Evolutionary conservation across 1,140 invertebrate genomes (phyloP).

Genomic region (Babylonia areolata): DNA sequence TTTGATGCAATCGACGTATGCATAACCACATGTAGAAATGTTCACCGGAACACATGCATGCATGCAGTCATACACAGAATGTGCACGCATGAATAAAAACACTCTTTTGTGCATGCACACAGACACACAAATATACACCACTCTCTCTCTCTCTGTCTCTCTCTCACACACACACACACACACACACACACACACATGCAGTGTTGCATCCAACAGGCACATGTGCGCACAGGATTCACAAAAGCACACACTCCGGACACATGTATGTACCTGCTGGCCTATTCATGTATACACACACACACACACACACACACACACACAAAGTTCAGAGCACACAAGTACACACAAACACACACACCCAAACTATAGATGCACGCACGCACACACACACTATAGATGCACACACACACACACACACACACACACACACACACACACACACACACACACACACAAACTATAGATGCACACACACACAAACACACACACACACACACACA

Average conservation of each 20-base stretch:
- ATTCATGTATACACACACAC: conserved; percentile 5
- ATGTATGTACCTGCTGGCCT: conserved; percentile 21
- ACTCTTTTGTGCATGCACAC: too few species aligned
- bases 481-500: not conserved
- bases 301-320: too few species aligned
- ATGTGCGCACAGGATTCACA: not conserved
- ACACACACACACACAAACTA: conserved; percentile 18
- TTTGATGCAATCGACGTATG: too few species aligned
- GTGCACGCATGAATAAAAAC: too few species aligned
- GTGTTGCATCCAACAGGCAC: conserved; percentile 18
- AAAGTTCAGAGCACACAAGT: too few species aligned
- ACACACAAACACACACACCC: not conserved
- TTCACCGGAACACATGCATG: too few species aligned
- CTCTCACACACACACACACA: conserved; percentile 22
- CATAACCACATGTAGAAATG: too few species aligned
- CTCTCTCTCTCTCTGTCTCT: too few species aligned
- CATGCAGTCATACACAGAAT: too few species aligned
- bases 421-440: conserved; percentile 11
- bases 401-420: not conserved
- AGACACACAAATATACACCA: too few species aligned
- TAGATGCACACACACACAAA: not conserved
- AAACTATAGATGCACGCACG: too few species aligned
- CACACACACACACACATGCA: conserved; percentile 26
- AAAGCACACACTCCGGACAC: not conserved
- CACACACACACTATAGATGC: not conserved